Evolutionary conservation across 2,888 invertebrate genomes (phyloP), one percentile per base, ranked within the genome.

Genomic region (Apodemia zela): DNA sequence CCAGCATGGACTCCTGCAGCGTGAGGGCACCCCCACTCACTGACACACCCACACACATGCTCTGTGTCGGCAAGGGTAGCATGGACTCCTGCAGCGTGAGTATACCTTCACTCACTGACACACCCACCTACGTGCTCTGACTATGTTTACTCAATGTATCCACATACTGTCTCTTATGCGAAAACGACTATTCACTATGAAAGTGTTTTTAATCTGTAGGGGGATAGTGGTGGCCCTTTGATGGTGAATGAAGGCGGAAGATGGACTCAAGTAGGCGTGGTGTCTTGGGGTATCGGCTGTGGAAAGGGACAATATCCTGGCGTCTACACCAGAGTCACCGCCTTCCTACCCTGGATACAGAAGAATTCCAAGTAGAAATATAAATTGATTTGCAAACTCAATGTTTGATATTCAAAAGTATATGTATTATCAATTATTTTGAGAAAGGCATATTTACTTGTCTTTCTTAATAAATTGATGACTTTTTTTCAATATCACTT

Each of bases 221-320:
- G 97, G 59, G 97, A 97, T 81, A 97, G 97, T 72, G 97, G 97
- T 59, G 97, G 97, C 6, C 97, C 97, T 0, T 83, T 97, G 74
- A 96, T 97, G 95, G 94, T 97, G 13, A 95, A 94, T 75, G 94
- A 95, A 64, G 94, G 93, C 45, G 94, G 94, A 6, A 93, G 94
- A 66, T 97, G 97, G 95, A 95, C 94, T 0, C 97, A 97, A 87
- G 95, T 96, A 18, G 97, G 97, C 62, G 94, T 97, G 60, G 97
- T 97, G 21, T 97, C 97, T 15, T 97, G 97, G 97, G 97, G 97
- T 68, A 97, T 97, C 73, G 97, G 97, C 47, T 97, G 97, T 80
- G 97, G 97, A 64, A 97, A 97, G 87, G 97, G 97, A 21, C 97
- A 97, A 78, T 97, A 97, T 85, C 97, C 97, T 0, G 98, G 97